These are phyloP conservation scores for Xiphophorus birchmanni DNA, from an alignment of 2,797 vertebrate genomes.

Conservation along the genomic window DNA sequence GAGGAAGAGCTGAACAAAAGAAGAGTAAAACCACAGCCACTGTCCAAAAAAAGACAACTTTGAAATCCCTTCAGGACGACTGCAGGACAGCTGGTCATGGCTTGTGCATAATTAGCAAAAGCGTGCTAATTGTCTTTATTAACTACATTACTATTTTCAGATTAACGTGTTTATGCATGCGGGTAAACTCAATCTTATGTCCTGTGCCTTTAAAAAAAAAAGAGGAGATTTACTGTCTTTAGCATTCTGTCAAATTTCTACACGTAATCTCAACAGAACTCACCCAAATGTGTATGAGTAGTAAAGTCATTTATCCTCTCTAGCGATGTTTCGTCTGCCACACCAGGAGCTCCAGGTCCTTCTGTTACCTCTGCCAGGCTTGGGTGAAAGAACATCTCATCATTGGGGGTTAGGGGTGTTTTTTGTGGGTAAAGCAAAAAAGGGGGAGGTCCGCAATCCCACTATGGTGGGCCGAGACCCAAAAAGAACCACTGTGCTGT, in stretches of 20 bases:
- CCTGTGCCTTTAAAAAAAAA: too few relatives aligned
- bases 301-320: conserved; percentile 71
- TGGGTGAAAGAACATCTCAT: conserved; percentile 62
- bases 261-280: conserved; percentile 43
- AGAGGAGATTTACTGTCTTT: background rate
- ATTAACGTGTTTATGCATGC: background rate
- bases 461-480: conserved; percentile 66
- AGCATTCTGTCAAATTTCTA: background rate
- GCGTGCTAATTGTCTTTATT: background rate
- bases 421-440: conserved; percentile 48
- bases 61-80: background rate
- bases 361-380: conserved; percentile 70
- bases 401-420: conserved; percentile 46
- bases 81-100: background rate
- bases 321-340: conserved; percentile 54
- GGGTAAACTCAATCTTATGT: background rate
- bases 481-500: conserved; percentile 75
- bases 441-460: conserved; percentile 77
- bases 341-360: conserved; percentile 58
- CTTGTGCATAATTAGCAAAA: background rate
- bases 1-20: background rate
- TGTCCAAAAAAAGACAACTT: background rate
- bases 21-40: background rate
- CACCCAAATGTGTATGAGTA: conserved; percentile 69
- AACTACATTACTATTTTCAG: background rate